These are phyloP conservation scores for Baronia brevicornis DNA, from an alignment of 2,888 invertebrate genomes.

Conservation along the genomic window DNA sequence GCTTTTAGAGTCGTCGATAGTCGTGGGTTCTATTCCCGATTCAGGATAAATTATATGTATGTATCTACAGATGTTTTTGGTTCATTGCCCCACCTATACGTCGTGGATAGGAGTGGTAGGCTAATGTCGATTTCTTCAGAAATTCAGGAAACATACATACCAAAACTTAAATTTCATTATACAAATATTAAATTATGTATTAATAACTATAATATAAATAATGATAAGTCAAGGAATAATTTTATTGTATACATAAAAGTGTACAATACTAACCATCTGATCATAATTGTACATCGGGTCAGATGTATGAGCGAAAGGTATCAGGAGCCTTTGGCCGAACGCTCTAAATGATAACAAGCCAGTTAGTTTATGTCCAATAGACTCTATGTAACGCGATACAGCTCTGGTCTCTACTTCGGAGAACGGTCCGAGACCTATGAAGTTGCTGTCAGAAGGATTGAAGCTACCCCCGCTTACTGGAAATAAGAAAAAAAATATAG, in stretches of 20 bases:
- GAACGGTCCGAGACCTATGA: slow-evolving; percentile 69
- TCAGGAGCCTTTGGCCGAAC: slow-evolving; percentile 77
- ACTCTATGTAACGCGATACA: slow-evolving; percentile 56
- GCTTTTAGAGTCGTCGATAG: too few relatives aligned
- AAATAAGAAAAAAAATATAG: slow-evolving; percentile 20
- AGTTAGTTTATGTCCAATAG: slow-evolving; percentile 48
- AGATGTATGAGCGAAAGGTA: slow-evolving; percentile 74
- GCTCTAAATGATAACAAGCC: slow-evolving; percentile 78
- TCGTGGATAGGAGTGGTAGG: too few relatives aligned
- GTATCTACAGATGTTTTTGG: too few relatives aligned
- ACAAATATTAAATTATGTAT: too few relatives aligned
- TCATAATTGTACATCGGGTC: slow-evolving; percentile 60
- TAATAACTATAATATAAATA: too few relatives aligned
- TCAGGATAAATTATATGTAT: too few relatives aligned
- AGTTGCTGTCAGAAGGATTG: slow-evolving; percentile 51
- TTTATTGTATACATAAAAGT: background rate
- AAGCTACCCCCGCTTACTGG: slow-evolving; percentile 66
- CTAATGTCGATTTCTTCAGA: too few relatives aligned
- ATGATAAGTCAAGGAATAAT: too few relatives aligned
- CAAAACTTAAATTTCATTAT: too few relatives aligned
- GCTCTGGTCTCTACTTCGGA: slow-evolving; percentile 73
- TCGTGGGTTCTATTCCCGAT: too few relatives aligned
- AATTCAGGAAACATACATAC: too few relatives aligned
- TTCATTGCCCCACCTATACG: too few relatives aligned
- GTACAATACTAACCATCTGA: slow-evolving; percentile 43